Evolutionary conservation across 1,140 invertebrate species (phyloP).

Genomic region (Ericerus pela): DNA sequence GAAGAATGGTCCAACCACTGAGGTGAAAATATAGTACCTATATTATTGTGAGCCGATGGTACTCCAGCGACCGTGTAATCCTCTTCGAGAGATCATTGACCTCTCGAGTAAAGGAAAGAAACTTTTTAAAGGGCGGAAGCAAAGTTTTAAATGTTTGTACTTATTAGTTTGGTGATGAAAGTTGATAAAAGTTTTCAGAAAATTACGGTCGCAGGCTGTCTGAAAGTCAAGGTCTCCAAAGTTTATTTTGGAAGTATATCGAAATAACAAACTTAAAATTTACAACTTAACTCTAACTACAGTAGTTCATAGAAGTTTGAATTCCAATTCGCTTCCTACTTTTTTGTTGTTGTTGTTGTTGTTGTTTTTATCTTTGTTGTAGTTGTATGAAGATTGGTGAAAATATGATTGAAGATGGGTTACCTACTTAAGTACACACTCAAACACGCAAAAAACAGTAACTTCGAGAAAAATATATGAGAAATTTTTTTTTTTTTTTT

Average conservation of each 20-base stretch:
- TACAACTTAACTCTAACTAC: conserved; percentile 10
- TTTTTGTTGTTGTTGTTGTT: too few species aligned
- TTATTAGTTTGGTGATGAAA: conserved; percentile 12
- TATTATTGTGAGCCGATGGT: too few species aligned
- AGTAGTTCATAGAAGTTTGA: conserved; percentile 8
- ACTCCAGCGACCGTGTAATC: conserved; percentile 1
- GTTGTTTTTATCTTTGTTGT: too few species aligned
- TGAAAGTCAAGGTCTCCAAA: conserved; percentile 10
- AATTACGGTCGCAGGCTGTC: conserved; percentile 10
- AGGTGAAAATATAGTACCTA: too few species aligned
- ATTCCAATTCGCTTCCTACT: conserved; percentile 5
- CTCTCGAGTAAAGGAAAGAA: conserved; percentile 2
- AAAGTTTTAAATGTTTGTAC: conserved; percentile 12
- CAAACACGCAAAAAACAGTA: too few species aligned
- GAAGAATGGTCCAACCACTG: too few species aligned
- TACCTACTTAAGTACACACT: too few species aligned
- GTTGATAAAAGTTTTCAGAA: conserved; percentile 11
- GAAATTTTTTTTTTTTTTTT: too few species aligned
- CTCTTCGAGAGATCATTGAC: conserved; percentile 7
- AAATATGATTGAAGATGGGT: too few species aligned
- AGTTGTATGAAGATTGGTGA: too few species aligned
- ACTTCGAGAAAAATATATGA: too few species aligned
- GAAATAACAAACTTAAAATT: conserved; percentile 12
- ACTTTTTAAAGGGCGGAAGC: conserved; percentile 11
- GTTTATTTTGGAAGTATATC: conserved; percentile 11